A percentile compares a stretch with the other conserved stretches of the same genome.
Conservation (phyloP, 2,888 invertebrate genomes). For the Conops quadrifasciatus region DNA sequence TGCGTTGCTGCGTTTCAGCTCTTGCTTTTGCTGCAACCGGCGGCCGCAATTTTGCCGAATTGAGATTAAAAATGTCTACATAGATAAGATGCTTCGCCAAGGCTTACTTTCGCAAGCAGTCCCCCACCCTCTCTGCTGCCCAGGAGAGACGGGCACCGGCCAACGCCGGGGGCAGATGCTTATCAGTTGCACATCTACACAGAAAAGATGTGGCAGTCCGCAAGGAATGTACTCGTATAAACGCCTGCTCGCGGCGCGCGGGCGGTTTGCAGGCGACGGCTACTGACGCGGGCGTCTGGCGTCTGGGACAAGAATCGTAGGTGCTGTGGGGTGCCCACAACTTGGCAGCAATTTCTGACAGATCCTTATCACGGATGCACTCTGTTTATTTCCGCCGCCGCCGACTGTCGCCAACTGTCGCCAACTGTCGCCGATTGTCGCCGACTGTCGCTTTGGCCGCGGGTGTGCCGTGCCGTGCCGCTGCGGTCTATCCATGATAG, state of each 20-base stretch:
- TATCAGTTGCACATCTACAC: slow-evolving; percentile 20
- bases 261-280: no score
- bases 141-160: not conserved
- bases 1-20: slow-evolving; percentile 8
- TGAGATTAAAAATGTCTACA: slow-evolving; percentile 55
- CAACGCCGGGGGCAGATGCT: slow-evolving; percentile 22
- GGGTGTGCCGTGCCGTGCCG: not conserved
- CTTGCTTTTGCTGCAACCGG: slow-evolving; percentile 24
- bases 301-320: not conserved
- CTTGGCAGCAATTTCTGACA: slow-evolving; percentile 24
- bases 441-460: not conserved
- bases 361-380: slow-evolving; percentile 38
- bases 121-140: not conserved
- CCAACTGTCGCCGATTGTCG: slow-evolving; percentile 1
- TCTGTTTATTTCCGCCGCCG: slow-evolving; percentile 33
- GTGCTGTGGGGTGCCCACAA: slow-evolving; percentile 20
- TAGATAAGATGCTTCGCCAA: slow-evolving; percentile 47
- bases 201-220: not conserved
- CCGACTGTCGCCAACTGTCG: not conserved
- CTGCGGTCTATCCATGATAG: slow-evolving; percentile 23
- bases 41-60: slow-evolving; percentile 53
- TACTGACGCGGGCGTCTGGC: not conserved
- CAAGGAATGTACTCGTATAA: not conserved
- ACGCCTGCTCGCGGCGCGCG: not conserved
- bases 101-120: slow-evolving; percentile 15